Conservation (phyloP, 2,113 vertebrate genomes). For the Rynchops niger region DNA sequence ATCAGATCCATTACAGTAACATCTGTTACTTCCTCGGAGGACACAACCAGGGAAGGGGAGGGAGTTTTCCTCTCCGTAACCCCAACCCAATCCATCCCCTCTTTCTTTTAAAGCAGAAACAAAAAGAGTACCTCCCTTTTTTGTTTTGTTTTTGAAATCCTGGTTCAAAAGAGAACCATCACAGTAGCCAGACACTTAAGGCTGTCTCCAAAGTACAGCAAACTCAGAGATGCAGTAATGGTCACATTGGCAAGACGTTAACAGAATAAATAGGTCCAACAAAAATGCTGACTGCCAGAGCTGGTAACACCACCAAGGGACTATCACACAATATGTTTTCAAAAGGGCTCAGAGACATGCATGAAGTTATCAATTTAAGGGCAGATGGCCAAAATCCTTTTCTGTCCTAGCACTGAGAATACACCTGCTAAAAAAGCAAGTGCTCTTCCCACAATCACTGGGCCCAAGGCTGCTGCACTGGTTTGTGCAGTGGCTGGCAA, state of each 20-base stretch:
- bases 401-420: background rate
- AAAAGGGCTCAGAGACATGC: background rate
- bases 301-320: background rate
- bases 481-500: background rate
- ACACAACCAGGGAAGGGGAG: background rate
- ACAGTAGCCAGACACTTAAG: conserved; percentile 10
- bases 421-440: conserved; percentile 16
- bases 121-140: conserved; percentile 2
- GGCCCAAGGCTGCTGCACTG: background rate
- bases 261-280: background rate
- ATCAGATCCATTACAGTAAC: background rate
- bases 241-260: background rate
- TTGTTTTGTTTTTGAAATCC: background rate
- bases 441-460: background rate
- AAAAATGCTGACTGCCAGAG: background rate
- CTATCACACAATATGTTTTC: background rate
- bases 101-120: conserved; percentile 31
- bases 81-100: background rate
- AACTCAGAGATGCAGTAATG: background rate
- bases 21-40: background rate
- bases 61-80: background rate
- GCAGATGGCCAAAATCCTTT: background rate
- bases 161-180: background rate
- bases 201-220: background rate
- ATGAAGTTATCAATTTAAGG: background rate